These are phyloP conservation scores for Cirrhinus mrigala DNA, from an alignment of 2,797 vertebrate species.

Conservation along the genomic window DNA sequence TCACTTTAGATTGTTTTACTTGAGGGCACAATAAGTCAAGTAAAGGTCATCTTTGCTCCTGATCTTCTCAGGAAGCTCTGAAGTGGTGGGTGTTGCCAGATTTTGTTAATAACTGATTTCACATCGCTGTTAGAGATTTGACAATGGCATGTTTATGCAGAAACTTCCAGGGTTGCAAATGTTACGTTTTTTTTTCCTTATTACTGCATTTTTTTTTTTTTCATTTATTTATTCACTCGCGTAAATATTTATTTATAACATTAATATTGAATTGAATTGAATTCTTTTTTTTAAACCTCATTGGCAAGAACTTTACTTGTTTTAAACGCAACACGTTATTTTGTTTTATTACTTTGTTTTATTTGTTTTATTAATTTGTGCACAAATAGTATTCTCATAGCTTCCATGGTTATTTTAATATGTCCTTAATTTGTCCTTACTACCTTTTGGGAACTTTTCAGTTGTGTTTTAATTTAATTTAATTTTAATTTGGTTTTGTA, in stretches of 20 bases:
- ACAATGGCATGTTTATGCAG: not conserved
- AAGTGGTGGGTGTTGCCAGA: not conserved
- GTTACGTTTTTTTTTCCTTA: not conserved
- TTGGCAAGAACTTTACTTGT: not conserved
- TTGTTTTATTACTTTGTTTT: no score
- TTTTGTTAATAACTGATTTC: not conserved
- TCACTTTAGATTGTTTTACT: slow-evolving; percentile 6
- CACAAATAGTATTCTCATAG: no score
- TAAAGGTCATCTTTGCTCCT: slow-evolving; percentile 17
- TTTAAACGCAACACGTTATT: no score
- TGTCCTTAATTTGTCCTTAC: no score
- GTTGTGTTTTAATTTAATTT: no score
- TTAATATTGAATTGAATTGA: not conserved
- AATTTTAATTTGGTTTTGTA: no score
- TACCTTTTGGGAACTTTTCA: no score
- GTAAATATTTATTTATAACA: not conserved
- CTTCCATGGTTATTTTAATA: no score
- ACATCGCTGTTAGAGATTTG: not conserved
- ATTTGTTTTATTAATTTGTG: no score
- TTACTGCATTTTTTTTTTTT: not conserved
- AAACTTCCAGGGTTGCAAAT: not conserved
- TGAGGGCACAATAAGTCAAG: not conserved
- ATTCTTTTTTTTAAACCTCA: not conserved
- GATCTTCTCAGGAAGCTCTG: slow-evolving; percentile 15
- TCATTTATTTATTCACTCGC: not conserved